Base-by-base conservation (phyloP, 1,140 invertebrate genomes). In the Bombus superbus region DNA sequence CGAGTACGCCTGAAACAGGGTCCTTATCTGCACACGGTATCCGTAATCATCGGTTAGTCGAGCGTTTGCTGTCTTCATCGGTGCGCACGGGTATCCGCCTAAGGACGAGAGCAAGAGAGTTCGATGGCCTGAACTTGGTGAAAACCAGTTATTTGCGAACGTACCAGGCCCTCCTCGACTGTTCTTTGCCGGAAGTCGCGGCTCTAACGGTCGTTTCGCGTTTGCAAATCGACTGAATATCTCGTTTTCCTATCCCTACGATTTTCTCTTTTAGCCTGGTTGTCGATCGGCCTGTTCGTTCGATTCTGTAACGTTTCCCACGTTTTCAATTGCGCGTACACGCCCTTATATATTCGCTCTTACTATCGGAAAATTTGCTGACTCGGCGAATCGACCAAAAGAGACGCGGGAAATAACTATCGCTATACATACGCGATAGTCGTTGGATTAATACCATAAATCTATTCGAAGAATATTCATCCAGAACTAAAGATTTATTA, bases 61-160 rank as follows among this genome's bases (percentile, higher is more conserved):
- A 38, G 38, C 59, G 72, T 81, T 76, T 85, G 89, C 74, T 40
- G 78, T 84, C 86, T 90, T 85, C 69, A 69, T 90, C 62, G 74
- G 79, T 64, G 64, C 28, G 68, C 62, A 78, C 71, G 69, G 77
- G 38, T 74, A 73, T 88, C 75, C 71, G 59, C 73, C 80, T 76
- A 85, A 88, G 87, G 81, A 86, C 87, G 86, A 57, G 82, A 71
- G 77, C 82, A 28, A 53, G 76, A 4, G 85, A 80, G 91, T 91
- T 89, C 90, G 90, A 91, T 76, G 91, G 71, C 91, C 91, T 91
- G 86, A 71, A 88, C 90, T 90, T 91, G 62, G 85, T 53, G 88
- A 87, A 90, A 92, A 92, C 91, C 91, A 92, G 91, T 92, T 92
- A 92, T 92, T 90, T 91, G 84, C 85, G 87, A 87, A 86, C 74